Base-by-base conservation (phyloP, 2,797 vertebrate genomes). In the Moxostoma hubbsi region DNA sequence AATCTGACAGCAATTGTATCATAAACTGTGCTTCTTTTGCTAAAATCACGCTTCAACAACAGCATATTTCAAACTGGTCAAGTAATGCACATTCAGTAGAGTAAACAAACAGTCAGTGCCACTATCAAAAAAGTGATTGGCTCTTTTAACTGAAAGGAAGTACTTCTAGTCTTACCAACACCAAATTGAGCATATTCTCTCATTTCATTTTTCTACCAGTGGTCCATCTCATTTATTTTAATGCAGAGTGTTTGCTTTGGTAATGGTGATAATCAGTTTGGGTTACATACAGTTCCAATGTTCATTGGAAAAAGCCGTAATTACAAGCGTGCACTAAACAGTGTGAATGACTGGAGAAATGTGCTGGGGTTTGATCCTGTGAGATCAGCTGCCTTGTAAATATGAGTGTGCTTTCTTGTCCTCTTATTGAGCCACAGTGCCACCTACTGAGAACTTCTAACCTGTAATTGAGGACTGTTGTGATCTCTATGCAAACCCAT, bases 351-450 rank as follows among this genome's bases (percentile, higher is more conserved):
- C 51, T 46, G 24, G 43, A 61, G 13, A 64, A 74, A 74, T 47
- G 36, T 5, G 10, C 13, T 58, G 36, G 66, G 8, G 51, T 70
- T 78, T 77, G 79, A 77, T 81, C 72, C 12, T 8, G 36, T 36
- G 68, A 73, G 64, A 77, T 63, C 58, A 49, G 61, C 59, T 63
- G 43, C 15, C n/a, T 69, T 63, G 4, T 4, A 72, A 51, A n/a
- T 5, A 9, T 67, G 8, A 55, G 10, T n/a, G 69, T 72, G 61
- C 79, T 59, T 70, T 64, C 2, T n/a, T 9, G 4, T 51, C 75
- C 82, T 82, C 70, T 77, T 76, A 82, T 89, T 89, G 86, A 86
- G 64, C 81, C 90, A 93, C 90, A 94, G 89, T 91, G 93, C 89
- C 92, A 90, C 83, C 92, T 92, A 74, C 84, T 89, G 93, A 71